These are phyloP conservation scores for Polymixis flavicincta DNA, from an alignment of 2,888 invertebrate genomes.

Conservation along the genomic window DNA sequence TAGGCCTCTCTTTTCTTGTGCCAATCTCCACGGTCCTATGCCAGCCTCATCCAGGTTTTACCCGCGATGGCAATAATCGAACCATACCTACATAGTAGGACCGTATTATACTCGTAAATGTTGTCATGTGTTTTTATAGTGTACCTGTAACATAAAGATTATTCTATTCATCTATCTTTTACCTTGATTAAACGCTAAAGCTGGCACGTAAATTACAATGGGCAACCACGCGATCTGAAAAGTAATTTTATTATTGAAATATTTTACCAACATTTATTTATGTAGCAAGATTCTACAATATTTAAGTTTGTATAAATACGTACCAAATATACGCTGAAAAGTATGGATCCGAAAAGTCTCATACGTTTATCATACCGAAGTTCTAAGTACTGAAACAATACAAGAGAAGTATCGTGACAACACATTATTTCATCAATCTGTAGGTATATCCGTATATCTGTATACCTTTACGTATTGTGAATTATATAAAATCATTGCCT, in stretches of 20 bases:
- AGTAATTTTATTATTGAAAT: neutral
- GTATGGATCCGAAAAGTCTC: conserved; percentile 92
- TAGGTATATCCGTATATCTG: too few relatives aligned
- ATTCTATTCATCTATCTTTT: conserved; percentile 26
- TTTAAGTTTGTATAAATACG: conserved; percentile 71
- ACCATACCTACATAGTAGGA: neutral
- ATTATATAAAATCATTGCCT: neutral
- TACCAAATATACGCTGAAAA: conserved; percentile 92
- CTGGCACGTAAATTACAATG: conserved; percentile 94
- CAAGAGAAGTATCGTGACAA: neutral
- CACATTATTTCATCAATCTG: neutral
- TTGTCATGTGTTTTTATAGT: neutral
- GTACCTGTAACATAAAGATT: too few relatives aligned
- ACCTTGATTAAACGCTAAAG: conserved; percentile 94
- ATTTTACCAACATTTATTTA: neutral
- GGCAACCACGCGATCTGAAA: conserved; percentile 92
- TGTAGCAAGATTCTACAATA: too few relatives aligned
- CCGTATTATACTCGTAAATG: neutral
- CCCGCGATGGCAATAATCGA: too few relatives aligned
- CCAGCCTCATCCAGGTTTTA: too few relatives aligned
- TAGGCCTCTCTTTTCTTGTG: too few relatives aligned
- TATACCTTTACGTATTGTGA: neutral
- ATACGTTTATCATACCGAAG: conserved; percentile 92
- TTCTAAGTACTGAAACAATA: conserved; percentile 90
- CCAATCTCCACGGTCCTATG: too few relatives aligned